A percentile compares a stretch with the other conserved stretches of the same genome.
These are phyloP conservation scores for Psilopsiagon aurifrons DNA, from an alignment of 2,113 vertebrate species.

Conservation along the genomic window DNA sequence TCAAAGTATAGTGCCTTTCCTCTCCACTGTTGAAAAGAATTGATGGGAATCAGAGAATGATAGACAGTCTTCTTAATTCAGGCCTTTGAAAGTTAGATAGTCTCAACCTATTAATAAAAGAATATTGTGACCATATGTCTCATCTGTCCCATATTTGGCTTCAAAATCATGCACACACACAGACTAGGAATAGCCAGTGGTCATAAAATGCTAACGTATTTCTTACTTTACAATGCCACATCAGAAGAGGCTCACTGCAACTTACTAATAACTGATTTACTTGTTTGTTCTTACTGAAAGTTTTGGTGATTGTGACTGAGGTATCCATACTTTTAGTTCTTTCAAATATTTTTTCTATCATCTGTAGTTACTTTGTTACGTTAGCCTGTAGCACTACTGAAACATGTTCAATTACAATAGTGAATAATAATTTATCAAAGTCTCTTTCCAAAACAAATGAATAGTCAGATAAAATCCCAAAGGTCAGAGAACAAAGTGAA, in stretches of 20 bases:
- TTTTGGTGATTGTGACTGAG: background rate
- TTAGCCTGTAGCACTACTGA: background rate
- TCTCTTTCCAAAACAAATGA: slow-evolving; percentile 40
- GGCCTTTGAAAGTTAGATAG: slow-evolving; percentile 33
- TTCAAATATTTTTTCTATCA: background rate
- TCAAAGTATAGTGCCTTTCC: background rate
- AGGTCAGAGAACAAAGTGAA: slow-evolving; percentile 35
- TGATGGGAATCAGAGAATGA: background rate
- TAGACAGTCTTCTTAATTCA: slow-evolving; percentile 19
- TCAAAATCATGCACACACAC: background rate
- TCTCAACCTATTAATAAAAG: slow-evolving; percentile 36
- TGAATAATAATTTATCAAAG: slow-evolving; percentile 39
- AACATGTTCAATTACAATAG: background rate
- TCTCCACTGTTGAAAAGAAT: background rate
- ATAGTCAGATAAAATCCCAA: slow-evolving; percentile 20
- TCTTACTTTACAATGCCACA: background rate
- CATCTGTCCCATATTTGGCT: slow-evolving; percentile 26
- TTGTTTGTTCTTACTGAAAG: background rate
- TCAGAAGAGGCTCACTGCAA: background rate
- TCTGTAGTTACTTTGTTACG: background rate
- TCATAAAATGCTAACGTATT: background rate
- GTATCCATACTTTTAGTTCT: background rate
- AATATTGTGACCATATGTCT: slow-evolving; percentile 51
- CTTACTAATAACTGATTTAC: background rate
- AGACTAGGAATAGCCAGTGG: background rate